phyloP scores from a whole-genome alignment of 2,797 vertebrate genomes.

The Peromyscus aztecus region DNA sequence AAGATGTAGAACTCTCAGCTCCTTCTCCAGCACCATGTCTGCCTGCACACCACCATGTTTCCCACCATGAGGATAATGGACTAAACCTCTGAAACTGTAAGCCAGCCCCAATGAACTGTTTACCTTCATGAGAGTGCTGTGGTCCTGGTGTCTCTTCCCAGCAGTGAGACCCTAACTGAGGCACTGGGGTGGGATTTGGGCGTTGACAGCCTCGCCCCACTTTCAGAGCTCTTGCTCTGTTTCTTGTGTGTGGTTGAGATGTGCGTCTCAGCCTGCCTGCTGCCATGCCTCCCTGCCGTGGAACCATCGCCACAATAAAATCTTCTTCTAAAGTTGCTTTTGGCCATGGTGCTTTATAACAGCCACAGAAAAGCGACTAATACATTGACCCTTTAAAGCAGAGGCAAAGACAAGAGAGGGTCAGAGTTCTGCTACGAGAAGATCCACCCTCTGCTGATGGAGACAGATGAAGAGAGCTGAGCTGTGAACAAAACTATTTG shows the following conservation, averaged over 20 bases:
- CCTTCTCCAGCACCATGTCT: no score
- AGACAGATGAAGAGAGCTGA: not conserved
- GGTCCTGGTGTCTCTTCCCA: no score
- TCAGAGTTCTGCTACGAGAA: not conserved
- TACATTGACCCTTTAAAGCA: not conserved
- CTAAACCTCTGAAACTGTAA: no score
- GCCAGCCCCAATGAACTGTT: no score
- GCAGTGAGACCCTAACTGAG: no score
- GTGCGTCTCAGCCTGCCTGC: not conserved
- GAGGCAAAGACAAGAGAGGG: not conserved
- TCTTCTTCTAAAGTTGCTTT: not conserved
- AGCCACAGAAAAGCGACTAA: not conserved
- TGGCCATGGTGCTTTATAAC: not conserved
- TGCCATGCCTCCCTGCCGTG: not conserved
- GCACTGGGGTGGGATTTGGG: not conserved
- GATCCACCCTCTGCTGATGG: not conserved
- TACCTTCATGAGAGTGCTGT: no score
- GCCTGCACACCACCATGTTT: no score
- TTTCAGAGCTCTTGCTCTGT: no score
- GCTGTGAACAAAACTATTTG: not conserved
- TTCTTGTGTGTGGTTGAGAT: not conserved
- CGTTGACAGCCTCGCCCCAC: not conserved
- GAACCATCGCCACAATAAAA: not conserved
- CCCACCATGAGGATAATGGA: no score
- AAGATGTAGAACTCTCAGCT: no score